Evolutionary conservation across 2,888 invertebrate species (phyloP).

Genomic region (Eumacrocentrus americanus): DNA sequence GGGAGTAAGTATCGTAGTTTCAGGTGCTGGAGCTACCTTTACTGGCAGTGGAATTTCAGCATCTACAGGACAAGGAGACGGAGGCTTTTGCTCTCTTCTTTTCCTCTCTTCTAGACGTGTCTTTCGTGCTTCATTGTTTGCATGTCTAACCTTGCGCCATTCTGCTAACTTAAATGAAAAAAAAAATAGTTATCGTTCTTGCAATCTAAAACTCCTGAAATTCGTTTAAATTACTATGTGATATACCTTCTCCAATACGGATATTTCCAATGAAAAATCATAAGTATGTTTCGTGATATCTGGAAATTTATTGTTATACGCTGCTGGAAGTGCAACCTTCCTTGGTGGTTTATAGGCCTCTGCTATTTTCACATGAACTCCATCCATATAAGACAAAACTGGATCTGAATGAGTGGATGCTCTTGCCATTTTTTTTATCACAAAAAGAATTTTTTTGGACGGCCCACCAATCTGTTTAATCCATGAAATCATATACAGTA

Average conservation of each 20-base stretch:
- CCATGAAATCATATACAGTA: not conserved
- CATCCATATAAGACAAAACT: slow-evolving; percentile 74
- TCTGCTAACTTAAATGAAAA: slow-evolving; percentile 65
- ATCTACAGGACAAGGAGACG: slow-evolving; percentile 46
- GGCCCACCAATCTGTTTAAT: not conserved
- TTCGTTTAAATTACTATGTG: not conserved
- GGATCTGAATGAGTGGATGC: slow-evolving; percentile 55
- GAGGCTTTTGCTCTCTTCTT: slow-evolving; percentile 64
- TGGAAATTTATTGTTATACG: slow-evolving; percentile 64
- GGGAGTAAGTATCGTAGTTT: slow-evolving; percentile 61
- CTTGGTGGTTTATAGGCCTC: slow-evolving; percentile 86
- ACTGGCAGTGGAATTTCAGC: slow-evolving; percentile 36
- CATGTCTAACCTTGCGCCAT: slow-evolving; percentile 71
- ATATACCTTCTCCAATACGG: slow-evolving; percentile 69
- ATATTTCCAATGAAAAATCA: slow-evolving; percentile 76
- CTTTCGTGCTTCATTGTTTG: slow-evolving; percentile 68
- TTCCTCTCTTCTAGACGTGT: slow-evolving; percentile 68
- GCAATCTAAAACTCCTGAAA: not conserved
- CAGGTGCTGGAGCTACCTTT: slow-evolving; percentile 57
- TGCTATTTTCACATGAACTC: slow-evolving; percentile 86
- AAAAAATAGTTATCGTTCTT: not conserved
- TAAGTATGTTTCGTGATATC: slow-evolving; percentile 68
- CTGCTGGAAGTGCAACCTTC: slow-evolving; percentile 69
- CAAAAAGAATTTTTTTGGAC: slow-evolving; percentile 6
- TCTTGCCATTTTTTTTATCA: slow-evolving; percentile 46